Evolutionary conservation across 2,797 vertebrate genomes (phyloP), one percentile per base, ranked within the genome.

Genomic region (Notoglanidium macrostoma): DNA sequence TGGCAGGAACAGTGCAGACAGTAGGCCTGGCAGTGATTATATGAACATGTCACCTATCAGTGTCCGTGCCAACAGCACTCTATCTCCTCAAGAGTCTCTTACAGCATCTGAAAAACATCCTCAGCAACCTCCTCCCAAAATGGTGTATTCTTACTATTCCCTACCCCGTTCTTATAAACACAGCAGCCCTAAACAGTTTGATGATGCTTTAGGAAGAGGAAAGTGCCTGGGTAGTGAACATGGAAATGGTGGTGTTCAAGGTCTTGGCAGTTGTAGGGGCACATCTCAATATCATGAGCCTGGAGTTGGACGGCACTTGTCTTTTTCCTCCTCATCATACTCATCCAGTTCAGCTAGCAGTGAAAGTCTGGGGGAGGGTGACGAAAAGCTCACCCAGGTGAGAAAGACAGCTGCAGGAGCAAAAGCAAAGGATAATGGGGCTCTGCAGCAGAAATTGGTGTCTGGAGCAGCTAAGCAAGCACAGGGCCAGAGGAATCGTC

Each of bases 21-120:
- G 94, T 87, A 90, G 94, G 67, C 92, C 93, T 9, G 93, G 92
- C 81, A 94, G 95, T 14, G 96, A 97, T 90, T 97, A 97, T 46
- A 94, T 97, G 95, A 96, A 96, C 91, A 97, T 97, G 96, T 97
- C 96, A 29, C 96, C 96, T 7, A 94, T 95, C 85, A 96, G 94
- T 17, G 89, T 94, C 29, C 94, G 92, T 26, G 94, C 95, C 70
- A 95, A 92, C 10, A 94, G 93, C 44, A 95, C 92, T 46, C 93
- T 95, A 10, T 95, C 95, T 19, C 92, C 93, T 78, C 87, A 92
- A 65, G 85, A 94, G 17, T 88, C 91, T 80, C 68, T 87, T 2
- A 54, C 78, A 55, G 91, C 89, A 63, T 91, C 92, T 11, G 95
- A 95, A 67, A 92, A 86, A 11, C 92, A 85, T 89, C 88, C 91